Evolutionary conservation across 2,113 vertebrate species (phyloP).

Genomic region (Gymnobelideus leadbeateri): DNA sequence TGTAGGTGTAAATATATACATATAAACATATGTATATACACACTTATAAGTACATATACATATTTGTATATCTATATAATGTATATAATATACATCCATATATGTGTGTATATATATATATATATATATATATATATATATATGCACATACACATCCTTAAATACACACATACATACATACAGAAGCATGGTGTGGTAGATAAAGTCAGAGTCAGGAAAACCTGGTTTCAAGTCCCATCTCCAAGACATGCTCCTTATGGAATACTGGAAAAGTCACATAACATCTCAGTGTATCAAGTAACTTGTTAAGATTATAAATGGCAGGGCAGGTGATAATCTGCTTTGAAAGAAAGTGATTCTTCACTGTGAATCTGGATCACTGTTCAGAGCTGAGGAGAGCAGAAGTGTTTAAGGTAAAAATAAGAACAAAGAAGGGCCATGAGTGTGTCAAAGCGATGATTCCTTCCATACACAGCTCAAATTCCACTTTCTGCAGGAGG

Average conservation of each 20-base stretch:
- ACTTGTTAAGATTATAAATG: background rate
- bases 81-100: no score
- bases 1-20: no score
- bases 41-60: no score
- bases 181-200: background rate
- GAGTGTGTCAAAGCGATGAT: no score
- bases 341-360: background rate
- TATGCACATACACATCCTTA: no score
- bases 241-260: background rate
- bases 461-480: background rate
- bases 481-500: background rate
- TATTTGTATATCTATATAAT: no score
- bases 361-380: background rate
- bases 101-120: no score
- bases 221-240: background rate
- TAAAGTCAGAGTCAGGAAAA: background rate
- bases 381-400: background rate
- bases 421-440: no score
- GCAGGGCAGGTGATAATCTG: background rate
- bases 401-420: background rate
- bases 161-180: background rate
- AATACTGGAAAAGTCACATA: background rate
- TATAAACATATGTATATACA: no score
- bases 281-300: background rate
- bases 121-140: no score